Percentiles rank a stretch among this genome's conserved stretches.
Evolutionary conservation across 2,797 vertebrate genomes (phyloP).

Genomic region (Protonibea diacanthus): DNA sequence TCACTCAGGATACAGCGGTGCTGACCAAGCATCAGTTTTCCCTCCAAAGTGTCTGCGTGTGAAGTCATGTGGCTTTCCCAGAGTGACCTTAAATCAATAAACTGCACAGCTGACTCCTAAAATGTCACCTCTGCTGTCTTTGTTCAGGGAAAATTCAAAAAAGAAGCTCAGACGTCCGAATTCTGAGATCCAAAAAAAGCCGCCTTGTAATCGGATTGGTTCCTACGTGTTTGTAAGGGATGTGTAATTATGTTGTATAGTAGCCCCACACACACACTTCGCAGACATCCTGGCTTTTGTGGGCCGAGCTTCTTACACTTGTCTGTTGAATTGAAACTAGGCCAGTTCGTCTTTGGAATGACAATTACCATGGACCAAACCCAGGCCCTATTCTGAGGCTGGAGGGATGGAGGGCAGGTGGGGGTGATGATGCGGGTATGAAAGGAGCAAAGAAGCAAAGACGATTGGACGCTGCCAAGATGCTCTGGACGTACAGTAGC

Average conservation of each 20-base stretch:
- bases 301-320: constrained; percentile 63
- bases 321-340: constrained; percentile 91
- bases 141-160: neutral
- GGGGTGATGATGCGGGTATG: constrained; percentile 64
- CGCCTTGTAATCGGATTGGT: constrained; percentile 68
- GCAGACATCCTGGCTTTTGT: constrained; percentile 76
- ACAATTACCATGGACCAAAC: constrained; percentile 90
- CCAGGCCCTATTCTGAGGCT: constrained; percentile 80
- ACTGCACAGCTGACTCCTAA: neutral
- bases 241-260: constrained; percentile 67
- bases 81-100: constrained; percentile 1
- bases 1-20: neutral
- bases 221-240: constrained; percentile 55
- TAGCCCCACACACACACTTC: constrained; percentile 56
- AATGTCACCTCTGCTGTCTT: neutral
- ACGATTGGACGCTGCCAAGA: constrained; percentile 78
- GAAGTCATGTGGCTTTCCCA: neutral
- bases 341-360: constrained; percentile 93
- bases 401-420: constrained; percentile 48
- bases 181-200: constrained; percentile 28
- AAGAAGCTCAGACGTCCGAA: constrained; percentile 8
- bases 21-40: constrained; percentile 16
- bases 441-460: constrained; percentile 82
- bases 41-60: neutral
- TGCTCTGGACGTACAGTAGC: constrained; percentile 84